Conservation (phyloP, 2,888 invertebrate genomes). For the Pycnomerus fuliginosus region DNA sequence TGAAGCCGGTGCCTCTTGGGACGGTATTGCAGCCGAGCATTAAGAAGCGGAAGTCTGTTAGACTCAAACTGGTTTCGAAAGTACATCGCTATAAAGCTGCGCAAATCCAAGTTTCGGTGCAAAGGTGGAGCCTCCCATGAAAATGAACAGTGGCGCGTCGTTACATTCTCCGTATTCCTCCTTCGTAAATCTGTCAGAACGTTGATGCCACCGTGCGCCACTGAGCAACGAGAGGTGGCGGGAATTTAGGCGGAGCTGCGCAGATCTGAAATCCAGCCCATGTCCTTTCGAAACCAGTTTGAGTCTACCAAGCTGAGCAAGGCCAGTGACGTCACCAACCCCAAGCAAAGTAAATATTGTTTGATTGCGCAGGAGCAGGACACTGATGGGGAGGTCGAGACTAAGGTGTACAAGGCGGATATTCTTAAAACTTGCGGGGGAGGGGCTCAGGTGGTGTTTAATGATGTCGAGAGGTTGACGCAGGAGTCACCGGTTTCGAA, state of each 20-base stretch:
- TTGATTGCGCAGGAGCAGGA: constrained; percentile 53
- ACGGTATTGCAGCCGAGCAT: constrained; percentile 88
- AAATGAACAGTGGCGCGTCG: no score
- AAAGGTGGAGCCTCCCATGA: no score
- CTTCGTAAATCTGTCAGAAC: no score
- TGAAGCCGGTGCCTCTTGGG: constrained; percentile 75
- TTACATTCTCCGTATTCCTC: no score
- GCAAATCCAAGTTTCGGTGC: no score
- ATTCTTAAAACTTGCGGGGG: constrained; percentile 92
- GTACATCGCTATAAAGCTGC: no score
- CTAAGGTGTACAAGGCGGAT: constrained; percentile 90
- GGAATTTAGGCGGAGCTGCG: no score
- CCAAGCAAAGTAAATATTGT: constrained; percentile 79
- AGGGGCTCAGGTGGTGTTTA: constrained; percentile 93
- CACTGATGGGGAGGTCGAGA: constrained; percentile 85
- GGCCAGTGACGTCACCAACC: constrained; percentile 71
- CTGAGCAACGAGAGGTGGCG: no score
- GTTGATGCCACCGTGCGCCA: no score
- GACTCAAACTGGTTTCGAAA: no score
- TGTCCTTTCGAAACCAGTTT: no score
- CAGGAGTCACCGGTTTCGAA: constrained; percentile 84
- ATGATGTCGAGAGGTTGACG: constrained; percentile 87
- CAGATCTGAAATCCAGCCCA: no score
- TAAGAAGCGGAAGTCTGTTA: constrained; percentile 78
- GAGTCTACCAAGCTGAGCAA: constrained; percentile 79